Percentiles rank a stretch among this genome's conserved stretches.
Evolutionary conservation across 53 echinoderm and acorn worm genomes (phyloP).

Genomic region (Crossaster papposus): DNA sequence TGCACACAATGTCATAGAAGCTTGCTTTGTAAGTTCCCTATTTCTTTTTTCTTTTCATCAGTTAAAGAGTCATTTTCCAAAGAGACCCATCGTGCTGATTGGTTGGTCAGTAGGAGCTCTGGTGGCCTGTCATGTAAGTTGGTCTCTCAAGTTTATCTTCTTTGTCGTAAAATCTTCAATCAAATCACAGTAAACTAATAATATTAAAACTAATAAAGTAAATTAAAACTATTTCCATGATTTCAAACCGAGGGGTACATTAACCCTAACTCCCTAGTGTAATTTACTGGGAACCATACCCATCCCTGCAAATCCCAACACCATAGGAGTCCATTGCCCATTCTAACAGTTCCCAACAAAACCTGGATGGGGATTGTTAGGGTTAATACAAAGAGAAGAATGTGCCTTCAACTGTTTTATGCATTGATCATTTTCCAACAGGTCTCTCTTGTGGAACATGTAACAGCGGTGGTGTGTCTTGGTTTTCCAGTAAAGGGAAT

Average conservation of each 20-base stretch:
- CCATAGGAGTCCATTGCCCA: too few relatives aligned
- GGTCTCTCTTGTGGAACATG: conserved; percentile 84
- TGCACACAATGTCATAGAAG: too few relatives aligned
- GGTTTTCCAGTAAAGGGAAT: conserved; percentile 91
- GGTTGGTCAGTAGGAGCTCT: conserved; percentile 94
- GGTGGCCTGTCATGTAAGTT: conserved; percentile 88
- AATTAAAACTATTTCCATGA: background rate
- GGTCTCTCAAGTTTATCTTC: background rate
- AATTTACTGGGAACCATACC: too few relatives aligned
- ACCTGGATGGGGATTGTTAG: too few relatives aligned
- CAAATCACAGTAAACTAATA: background rate
- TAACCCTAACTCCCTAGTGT: too few relatives aligned
- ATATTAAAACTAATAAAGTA: background rate
- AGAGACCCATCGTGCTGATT: conserved; percentile 81
- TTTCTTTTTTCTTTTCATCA: conserved; percentile 21
- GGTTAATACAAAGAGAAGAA: background rate
- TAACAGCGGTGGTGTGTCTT: conserved; percentile 87
- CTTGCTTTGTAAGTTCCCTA: too few relatives aligned
- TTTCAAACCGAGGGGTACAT: background rate
- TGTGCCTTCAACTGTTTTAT: conserved; percentile 2
- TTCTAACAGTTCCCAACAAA: too few relatives aligned
- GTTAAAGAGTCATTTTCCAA: conserved; percentile 85
- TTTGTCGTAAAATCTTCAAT: background rate
- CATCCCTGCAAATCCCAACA: too few relatives aligned
- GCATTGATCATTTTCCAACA: conserved; percentile 26